Base-by-base conservation (phyloP, 2,888 invertebrate species). In the Drosophila colorata region DNA sequence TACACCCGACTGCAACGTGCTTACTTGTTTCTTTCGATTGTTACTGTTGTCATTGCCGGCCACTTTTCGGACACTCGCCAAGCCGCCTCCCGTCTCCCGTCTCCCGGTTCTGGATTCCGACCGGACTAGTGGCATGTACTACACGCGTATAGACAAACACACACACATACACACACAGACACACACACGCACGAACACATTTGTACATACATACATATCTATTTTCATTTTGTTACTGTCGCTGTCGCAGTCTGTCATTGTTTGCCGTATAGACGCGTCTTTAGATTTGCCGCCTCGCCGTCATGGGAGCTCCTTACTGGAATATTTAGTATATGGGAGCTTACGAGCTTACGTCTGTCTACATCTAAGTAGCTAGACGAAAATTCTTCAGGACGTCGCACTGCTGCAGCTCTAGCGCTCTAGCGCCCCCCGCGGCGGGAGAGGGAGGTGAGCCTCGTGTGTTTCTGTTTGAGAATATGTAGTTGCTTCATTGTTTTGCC, bases 401-500 rank as follows among this genome's bases (percentile, higher is more conserved):
- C 44, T 16, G 11, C 2, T 25, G 41, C 11, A 6, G 2, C 5
- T n/a, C n/a, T n/a, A n/a, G n/a, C n/a, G n/a, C n/a, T n/a, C n/a
- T n/a, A n/a, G n/a, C n/a, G n/a, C n/a, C n/a, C n/a, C n/a, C n/a
- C 14, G 11, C 11, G 25, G 9, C 2, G 11, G 13, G 13, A 2
- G 9, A 14, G 6, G 3, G 16, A 6, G 1, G 1, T 2, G 13
- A 8, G 23, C 41, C n/a, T 46, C 44, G 43, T 4, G 46, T 33
- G 47, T 47, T 59, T 47, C 53, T 31, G 20, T 7, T 14, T 18
- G 14, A 33, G 23, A 51, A 20, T 66, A 46, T 66, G 51, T 47
- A 48, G 52, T 65, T 57, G 52, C 33, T 44, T 59, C 80, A 74
- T 82, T 82, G 79, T 82, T 79, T 51, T 49, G 72, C 47, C 49